Conservation (phyloP, 2,113 vertebrate genomes). For the Glaucidium brasilianum region DNA sequence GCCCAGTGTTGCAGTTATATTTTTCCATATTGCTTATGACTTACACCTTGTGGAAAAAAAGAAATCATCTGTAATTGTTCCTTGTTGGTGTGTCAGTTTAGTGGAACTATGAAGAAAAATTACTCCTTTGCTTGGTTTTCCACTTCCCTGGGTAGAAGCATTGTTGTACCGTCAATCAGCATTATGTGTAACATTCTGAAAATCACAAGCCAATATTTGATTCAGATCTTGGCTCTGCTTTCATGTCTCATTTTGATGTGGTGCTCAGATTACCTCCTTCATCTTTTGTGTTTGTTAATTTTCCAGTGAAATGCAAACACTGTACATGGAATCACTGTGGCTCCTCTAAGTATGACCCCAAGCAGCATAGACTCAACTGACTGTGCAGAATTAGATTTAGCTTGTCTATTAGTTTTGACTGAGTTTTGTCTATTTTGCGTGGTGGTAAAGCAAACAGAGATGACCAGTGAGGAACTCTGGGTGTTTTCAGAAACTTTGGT, state of each 20-base stretch:
- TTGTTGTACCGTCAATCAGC: constrained; percentile 42
- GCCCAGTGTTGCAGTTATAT: background rate
- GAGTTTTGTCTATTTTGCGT: background rate
- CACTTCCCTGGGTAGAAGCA: constrained; percentile 35
- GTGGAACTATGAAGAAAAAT: constrained; percentile 45
- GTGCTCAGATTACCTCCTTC: constrained; percentile 42
- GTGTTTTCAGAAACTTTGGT: background rate
- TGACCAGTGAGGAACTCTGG: background rate
- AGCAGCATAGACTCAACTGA: background rate
- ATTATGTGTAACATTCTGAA: constrained; percentile 43
- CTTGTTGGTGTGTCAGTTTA: background rate
- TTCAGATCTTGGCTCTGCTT: constrained; percentile 43
- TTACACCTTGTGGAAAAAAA: background rate
- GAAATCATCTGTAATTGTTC: background rate
- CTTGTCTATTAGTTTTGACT: background rate
- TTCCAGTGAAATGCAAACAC: background rate
- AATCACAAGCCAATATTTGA: background rate
- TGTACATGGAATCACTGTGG: background rate
- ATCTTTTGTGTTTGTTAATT: constrained; percentile 33
- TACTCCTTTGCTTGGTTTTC: constrained; percentile 19
- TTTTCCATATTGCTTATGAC: background rate
- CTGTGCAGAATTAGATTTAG: background rate
- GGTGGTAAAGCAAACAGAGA: background rate
- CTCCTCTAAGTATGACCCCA: background rate
- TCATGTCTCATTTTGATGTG: constrained; percentile 1